These are phyloP conservation scores for Colaptes auratus DNA, from an alignment of 2,113 vertebrate genomes.

Conservation along the genomic window DNA sequence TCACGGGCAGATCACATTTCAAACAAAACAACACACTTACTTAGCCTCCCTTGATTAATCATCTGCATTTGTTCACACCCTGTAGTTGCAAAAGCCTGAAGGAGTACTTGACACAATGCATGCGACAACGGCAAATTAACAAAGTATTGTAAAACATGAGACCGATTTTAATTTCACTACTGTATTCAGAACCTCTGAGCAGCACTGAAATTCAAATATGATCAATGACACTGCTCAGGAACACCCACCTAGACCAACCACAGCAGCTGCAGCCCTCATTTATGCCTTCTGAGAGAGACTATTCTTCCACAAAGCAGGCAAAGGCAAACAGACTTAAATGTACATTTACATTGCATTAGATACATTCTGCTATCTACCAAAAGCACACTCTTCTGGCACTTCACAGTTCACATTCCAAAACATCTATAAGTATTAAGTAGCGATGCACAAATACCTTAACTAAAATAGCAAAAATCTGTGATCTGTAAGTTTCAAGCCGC, in stretches of 20 bases:
- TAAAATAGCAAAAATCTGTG: fast-evolving
- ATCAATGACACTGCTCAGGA: fast-evolving
- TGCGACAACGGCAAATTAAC: neutral
- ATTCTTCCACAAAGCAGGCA: neutral
- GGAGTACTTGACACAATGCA: neutral
- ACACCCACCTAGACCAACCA: neutral
- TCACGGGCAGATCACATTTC: neutral
- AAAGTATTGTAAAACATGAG: neutral
- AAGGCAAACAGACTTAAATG: neutral
- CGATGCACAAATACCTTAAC: neutral
- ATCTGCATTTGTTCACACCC: neutral
- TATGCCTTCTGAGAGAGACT: neutral
- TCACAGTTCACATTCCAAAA: neutral
- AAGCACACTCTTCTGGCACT: no score
- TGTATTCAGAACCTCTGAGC: neutral
- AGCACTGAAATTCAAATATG: neutral
- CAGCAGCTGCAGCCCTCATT: neutral
- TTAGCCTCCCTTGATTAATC: neutral
- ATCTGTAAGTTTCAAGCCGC: neutral
- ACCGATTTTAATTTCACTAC: neutral
- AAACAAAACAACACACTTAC: neutral
- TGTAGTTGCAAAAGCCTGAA: neutral
- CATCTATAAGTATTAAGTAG: fast-evolving
- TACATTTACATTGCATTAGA: neutral
- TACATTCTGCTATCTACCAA: neutral